These are phyloP conservation scores for Linnaemya tessellans DNA, from an alignment of 2,888 invertebrate genomes.

Conservation along the genomic window DNA sequence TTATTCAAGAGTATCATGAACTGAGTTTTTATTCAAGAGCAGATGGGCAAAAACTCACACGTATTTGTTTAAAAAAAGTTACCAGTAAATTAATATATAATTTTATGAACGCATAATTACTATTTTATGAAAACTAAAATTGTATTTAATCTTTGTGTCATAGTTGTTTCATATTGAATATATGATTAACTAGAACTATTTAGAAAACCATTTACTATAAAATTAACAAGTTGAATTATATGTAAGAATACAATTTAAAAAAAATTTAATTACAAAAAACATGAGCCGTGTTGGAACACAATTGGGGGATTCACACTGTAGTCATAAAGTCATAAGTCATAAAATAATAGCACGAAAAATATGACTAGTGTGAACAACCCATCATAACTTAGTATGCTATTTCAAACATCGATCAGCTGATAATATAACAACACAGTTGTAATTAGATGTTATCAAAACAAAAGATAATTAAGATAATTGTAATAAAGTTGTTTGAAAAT, in stretches of 20 bases:
- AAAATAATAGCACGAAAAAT: no score
- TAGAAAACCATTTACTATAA: conserved; percentile 1
- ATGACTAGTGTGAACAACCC: no score
- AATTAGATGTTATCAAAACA: no score
- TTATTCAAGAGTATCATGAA: background rate
- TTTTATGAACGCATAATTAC: background rate
- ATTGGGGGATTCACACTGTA: no score
- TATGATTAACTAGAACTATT: background rate
- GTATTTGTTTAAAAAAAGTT: background rate
- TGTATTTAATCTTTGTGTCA: no score
- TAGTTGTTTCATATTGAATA: no score
- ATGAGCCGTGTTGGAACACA: background rate
- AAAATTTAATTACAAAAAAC: background rate
- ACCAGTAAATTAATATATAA: background rate
- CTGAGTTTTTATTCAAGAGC: background rate
- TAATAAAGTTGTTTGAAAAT: no score
- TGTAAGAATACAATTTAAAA: background rate
- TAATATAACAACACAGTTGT: no score
- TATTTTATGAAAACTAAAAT: background rate
- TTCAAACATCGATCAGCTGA: no score
- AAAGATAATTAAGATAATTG: no score
- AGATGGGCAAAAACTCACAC: background rate
- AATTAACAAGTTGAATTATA: background rate
- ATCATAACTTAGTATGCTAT: no score
- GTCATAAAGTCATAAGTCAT: no score